phyloP scores from a whole-genome alignment of 2,797 vertebrate species.

The Varecia variegata region DNA sequence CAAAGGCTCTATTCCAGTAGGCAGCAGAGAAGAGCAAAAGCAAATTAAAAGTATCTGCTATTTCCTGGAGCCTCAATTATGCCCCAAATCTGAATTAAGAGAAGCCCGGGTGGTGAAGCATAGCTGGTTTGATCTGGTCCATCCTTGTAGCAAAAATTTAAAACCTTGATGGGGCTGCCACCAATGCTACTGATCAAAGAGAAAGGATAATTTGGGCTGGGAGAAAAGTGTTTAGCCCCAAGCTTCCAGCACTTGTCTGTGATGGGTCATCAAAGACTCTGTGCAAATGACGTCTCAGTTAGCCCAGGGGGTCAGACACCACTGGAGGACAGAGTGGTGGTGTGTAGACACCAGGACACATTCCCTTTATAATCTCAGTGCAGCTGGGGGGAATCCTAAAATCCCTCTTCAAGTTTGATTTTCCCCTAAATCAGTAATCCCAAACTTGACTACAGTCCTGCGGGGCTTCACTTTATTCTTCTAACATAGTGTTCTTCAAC shows the following conservation, averaged over 20 bases:
- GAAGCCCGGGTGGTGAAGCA: background rate
- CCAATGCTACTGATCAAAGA: conserved; percentile 23
- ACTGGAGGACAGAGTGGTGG: background rate
- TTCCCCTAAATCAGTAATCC: background rate
- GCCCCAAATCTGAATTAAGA: background rate
- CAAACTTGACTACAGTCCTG: background rate
- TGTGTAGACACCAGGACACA: background rate
- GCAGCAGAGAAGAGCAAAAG: background rate
- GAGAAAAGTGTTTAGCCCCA: conserved; percentile 11
- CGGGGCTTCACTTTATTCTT: background rate
- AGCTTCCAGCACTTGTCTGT: background rate
- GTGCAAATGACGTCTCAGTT: background rate
- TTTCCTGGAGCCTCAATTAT: conserved; percentile 40
- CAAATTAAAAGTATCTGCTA: conserved; percentile 23
- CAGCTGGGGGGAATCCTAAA: background rate
- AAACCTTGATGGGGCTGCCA: conserved; percentile 8
- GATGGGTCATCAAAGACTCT: conserved; percentile 20
- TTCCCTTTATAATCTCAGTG: background rate
- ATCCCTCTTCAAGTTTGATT: background rate
- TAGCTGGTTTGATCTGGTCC: conserved; percentile 41
- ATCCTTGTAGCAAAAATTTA: conserved; percentile 27
- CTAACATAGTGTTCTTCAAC: background rate
- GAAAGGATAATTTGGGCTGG: background rate
- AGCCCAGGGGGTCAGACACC: background rate
- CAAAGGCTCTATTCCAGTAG: background rate